phyloP scores from a whole-genome alignment of 2,113 vertebrate genomes.

The Sylvietta virens region DNA sequence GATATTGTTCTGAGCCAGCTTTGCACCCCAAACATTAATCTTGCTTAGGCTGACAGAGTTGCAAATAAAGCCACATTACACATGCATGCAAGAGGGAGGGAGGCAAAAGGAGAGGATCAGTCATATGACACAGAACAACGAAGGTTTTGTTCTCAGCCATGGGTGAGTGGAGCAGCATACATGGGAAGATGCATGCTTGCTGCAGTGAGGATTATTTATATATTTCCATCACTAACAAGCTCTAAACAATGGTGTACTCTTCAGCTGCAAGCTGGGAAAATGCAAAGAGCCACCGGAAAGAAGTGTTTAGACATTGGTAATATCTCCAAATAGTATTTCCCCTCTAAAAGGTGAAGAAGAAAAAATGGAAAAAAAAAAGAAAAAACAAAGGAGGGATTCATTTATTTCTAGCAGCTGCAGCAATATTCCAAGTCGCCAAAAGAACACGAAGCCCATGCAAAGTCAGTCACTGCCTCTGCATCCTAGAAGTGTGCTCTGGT shows the following conservation, averaged over 20 bases:
- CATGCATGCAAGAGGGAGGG: background rate
- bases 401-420: background rate
- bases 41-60: background rate
- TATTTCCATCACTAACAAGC: background rate
- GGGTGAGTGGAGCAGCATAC: background rate
- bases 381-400: accelerated
- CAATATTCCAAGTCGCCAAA: background rate
- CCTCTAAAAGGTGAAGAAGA: background rate
- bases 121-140: constrained; percentile 18
- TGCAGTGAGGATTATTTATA: background rate
- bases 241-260: background rate
- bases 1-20: constrained; percentile 1
- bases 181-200: background rate
- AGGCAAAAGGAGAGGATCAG: background rate
- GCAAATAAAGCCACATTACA: background rate
- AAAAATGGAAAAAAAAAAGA: background rate
- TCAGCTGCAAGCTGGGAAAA: background rate
- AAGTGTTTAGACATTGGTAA: background rate
- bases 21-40: constrained; percentile 14
- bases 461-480: background rate
- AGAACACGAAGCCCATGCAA: background rate
- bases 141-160: background rate
- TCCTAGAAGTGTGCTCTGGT: background rate
- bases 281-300: background rate
- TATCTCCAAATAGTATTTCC: background rate